Evolutionary conservation across 2,888 invertebrate genomes (phyloP).

Genomic region (Stegana nigrithorax): DNA sequence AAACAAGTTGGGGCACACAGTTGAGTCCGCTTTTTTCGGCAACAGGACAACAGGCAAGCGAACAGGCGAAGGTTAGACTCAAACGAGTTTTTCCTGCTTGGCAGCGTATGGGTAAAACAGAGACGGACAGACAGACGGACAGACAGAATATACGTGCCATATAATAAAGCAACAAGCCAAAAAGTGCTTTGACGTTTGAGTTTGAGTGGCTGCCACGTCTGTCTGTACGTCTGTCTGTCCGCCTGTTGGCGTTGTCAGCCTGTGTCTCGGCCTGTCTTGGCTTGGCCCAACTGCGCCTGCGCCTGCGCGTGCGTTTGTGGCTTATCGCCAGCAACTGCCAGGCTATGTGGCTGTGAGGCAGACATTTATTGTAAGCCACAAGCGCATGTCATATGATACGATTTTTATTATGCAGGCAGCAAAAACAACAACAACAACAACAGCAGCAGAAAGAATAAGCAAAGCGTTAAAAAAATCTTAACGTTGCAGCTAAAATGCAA

Average conservation of each 20-base stretch:
- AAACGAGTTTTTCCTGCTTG: constrained; percentile 18
- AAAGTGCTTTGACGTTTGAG: constrained; percentile 10
- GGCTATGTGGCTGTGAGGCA: no score
- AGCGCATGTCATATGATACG: constrained; percentile 34
- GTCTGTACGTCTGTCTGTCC: background rate
- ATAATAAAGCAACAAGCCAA: background rate
- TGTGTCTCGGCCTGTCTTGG: background rate
- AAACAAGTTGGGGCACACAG: background rate
- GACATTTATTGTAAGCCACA: constrained; percentile 7
- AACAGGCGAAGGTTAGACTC: background rate
- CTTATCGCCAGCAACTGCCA: no score
- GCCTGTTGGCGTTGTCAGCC: background rate
- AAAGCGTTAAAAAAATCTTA: background rate
- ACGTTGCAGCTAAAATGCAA: no score
- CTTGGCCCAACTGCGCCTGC: background rate
- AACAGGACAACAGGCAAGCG: background rate
- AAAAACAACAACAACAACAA: constrained; percentile 21
- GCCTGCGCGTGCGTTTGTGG: background rate
- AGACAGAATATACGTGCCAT: background rate
- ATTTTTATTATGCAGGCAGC: constrained; percentile 26
- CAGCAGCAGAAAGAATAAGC: constrained; percentile 29
- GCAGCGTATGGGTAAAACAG: no score
- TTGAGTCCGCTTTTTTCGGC: constrained; percentile 14
- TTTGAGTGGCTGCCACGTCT: background rate
- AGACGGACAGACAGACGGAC: background rate